A percentile compares a stretch with the other conserved stretches of the same genome.
These are phyloP conservation scores for Periophthalmus modestus DNA, from an alignment of 2,113 vertebrate species.

Conservation along the genomic window DNA sequence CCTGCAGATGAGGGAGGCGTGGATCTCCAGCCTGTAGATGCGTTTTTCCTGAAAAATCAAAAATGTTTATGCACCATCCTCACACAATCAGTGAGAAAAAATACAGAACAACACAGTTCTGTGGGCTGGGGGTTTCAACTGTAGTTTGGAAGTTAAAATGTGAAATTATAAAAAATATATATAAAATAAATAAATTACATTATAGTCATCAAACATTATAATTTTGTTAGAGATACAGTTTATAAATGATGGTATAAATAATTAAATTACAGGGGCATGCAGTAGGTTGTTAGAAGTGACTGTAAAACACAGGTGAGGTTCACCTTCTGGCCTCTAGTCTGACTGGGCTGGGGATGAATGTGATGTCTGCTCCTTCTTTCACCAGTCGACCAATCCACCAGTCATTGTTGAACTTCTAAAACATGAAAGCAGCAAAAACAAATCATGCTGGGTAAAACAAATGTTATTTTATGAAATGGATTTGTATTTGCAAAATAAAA, in stretches of 20 bases:
- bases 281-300: constrained; percentile 1
- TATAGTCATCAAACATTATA: too few species aligned
- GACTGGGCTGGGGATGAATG: constrained; percentile 94
- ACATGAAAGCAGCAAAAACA: neutral
- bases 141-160: neutral
- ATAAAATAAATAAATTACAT: too few species aligned
- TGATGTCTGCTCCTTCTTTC: constrained; percentile 94
- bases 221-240: neutral
- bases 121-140: neutral
- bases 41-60: constrained; percentile 83
- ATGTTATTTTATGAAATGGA: neutral
- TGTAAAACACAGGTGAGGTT: constrained; percentile 79
- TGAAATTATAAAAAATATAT: too few species aligned
- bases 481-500: neutral
- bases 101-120: neutral
- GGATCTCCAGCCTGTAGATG: constrained; percentile 88
- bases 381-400: constrained; percentile 98
- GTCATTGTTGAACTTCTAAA: constrained; percentile 94
- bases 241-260: neutral
- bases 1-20: constrained; percentile 93
- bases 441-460: neutral
- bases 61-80: constrained; percentile 54
- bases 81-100: constrained; percentile 44
- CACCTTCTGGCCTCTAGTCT: constrained; percentile 92
- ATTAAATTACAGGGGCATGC: neutral